phyloP scores from a whole-genome alignment of 2,113 vertebrate species.

The Urocynchramus pylzowi region DNA sequence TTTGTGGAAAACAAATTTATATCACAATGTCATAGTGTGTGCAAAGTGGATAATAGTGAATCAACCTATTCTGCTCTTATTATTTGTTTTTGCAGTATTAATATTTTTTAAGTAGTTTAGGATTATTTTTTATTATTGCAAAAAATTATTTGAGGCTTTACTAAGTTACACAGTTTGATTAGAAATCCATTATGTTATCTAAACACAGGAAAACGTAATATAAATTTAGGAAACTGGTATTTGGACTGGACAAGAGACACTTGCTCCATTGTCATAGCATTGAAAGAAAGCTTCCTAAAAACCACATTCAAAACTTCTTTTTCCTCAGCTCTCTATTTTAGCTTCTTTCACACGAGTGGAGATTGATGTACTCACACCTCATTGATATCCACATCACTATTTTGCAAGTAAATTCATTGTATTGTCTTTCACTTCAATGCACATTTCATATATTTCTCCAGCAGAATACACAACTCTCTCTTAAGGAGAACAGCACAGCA shows the following conservation, averaged over 20 bases:
- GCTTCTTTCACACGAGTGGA: not conserved
- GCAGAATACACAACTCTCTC: not conserved
- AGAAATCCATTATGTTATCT: not conserved
- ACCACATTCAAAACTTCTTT: not conserved
- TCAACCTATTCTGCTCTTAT: not conserved
- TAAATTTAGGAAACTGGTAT: not conserved
- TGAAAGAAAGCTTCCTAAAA: not conserved
- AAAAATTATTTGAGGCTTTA: not conserved
- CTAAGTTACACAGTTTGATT: not conserved
- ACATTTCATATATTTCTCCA: not conserved
- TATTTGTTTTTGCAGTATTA: not conserved
- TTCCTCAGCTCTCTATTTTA: not conserved
- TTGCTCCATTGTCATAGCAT: not conserved
- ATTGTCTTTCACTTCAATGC: slow-evolving; percentile 51
- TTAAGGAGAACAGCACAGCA: not conserved
- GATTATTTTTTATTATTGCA: not conserved
- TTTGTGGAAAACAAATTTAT: not conserved
- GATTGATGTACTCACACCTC: not conserved
- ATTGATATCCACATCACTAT: not conserved
- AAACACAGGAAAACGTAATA: not conserved
- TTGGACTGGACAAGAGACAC: not conserved
- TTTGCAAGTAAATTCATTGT: slow-evolving; percentile 8
- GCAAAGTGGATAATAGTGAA: not conserved
- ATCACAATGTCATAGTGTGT: not conserved
- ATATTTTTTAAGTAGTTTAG: not conserved